These are phyloP conservation scores for Bombylius discolor DNA, from an alignment of 2,888 invertebrate species.

Conservation along the genomic window DNA sequence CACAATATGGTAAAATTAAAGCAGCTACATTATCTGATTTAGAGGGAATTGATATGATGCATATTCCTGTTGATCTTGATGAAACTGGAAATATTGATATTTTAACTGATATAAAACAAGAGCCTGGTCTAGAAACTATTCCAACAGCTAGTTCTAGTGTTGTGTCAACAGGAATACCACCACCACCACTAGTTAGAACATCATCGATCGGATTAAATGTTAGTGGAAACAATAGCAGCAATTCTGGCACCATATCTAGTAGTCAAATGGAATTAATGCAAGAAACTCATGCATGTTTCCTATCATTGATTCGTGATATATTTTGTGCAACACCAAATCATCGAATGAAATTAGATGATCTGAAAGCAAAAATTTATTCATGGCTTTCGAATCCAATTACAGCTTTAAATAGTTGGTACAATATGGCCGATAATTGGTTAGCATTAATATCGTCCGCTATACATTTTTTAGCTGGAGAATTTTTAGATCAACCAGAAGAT, in stretches of 20 bases:
- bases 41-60: constrained; percentile 61
- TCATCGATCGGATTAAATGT: too few species aligned
- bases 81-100: constrained; percentile 44
- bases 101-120: constrained; percentile 40
- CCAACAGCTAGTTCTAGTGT: constrained; percentile 19
- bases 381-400: constrained; percentile 73
- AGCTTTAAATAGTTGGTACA: constrained; percentile 70
- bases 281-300: constrained; percentile 72
- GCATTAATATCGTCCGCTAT: constrained; percentile 63
- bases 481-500: constrained; percentile 66
- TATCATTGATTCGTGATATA: constrained; percentile 76
- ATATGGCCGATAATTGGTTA: constrained; percentile 58
- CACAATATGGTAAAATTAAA: constrained; percentile 16
- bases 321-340: constrained; percentile 77
- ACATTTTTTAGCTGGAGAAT: constrained; percentile 72
- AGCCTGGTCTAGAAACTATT: constrained; percentile 12
- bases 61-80: constrained; percentile 59
- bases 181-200: too few species aligned
- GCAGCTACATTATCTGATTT: constrained; percentile 40
- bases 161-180: not conserved
- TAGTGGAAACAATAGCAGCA: not conserved
- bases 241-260: constrained; percentile 5
- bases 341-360: constrained; percentile 60
- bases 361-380: constrained; percentile 57
- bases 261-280: constrained; percentile 49